Percentiles rank a stretch among this genome's conserved stretches.
Conservation (phyloP, 92 coral and sea anemone genomes). For the Porites rus region DNA sequence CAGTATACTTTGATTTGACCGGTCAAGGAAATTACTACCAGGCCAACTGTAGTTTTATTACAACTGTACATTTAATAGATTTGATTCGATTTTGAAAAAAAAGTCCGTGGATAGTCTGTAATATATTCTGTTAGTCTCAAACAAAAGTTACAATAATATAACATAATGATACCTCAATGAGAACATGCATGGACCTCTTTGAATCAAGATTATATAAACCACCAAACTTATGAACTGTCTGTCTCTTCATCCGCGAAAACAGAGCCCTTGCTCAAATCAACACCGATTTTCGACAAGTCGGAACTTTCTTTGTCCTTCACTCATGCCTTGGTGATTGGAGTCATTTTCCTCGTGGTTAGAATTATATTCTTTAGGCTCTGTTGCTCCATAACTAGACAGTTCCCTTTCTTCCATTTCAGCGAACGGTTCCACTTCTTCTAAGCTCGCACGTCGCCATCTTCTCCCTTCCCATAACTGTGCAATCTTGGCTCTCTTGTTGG, state of each 20-base stretch:
- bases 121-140: background rate
- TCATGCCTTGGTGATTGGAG: background rate
- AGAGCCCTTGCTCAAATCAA: background rate
- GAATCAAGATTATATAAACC: background rate
- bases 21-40: no score
- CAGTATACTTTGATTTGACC: no score
- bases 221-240: background rate
- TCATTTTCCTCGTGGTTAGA: background rate
- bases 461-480: conserved; percentile 62
- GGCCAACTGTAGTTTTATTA: no score
- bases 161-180: background rate
- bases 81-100: no score
- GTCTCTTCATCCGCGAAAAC: background rate
- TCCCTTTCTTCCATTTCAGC: conserved; percentile 72
- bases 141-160: background rate
- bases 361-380: conserved; percentile 14
- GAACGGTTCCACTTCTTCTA: conserved; percentile 60
- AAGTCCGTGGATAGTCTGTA: no score
- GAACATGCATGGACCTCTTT: background rate
- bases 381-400: conserved; percentile 57
- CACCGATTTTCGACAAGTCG: conserved; percentile 12
- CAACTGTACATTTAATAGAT: no score
- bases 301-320: background rate
- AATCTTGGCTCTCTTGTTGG: conserved; percentile 57
- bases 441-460: conserved; percentile 45